These are phyloP conservation scores for Vireo altiloquus DNA, from an alignment of 2,113 vertebrate species.

Conservation along the genomic window DNA sequence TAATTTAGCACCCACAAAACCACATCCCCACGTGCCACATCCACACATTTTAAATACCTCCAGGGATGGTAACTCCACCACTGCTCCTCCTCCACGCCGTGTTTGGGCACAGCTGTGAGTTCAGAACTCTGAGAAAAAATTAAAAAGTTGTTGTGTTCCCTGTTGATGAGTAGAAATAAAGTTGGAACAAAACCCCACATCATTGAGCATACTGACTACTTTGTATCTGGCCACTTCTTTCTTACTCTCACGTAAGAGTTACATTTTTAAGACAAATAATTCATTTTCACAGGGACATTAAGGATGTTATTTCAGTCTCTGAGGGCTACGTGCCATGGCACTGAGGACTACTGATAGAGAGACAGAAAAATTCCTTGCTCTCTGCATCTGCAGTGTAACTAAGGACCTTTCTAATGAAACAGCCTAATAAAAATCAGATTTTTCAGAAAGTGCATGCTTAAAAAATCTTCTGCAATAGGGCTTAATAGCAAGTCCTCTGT, in stretches of 20 bases:
- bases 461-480: not conserved
- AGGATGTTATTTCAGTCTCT: not conserved
- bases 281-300: not conserved
- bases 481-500: not conserved
- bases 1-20: not conserved
- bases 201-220: not conserved
- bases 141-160: not conserved
- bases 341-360: not conserved
- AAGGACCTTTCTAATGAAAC: not conserved
- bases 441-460: not conserved
- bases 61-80: not conserved
- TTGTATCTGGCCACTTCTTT: not conserved
- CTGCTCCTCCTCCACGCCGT: not conserved
- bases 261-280: not conserved
- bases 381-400: not conserved
- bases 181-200: constrained; percentile 1
- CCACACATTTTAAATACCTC: not conserved
- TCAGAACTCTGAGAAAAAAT: constrained; percentile 2
- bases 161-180: not conserved
- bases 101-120: not conserved
- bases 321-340: not conserved
- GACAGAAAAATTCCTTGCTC: not conserved
- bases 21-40: not conserved
- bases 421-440: not conserved
- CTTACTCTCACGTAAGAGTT: not conserved